These are phyloP conservation scores for Scatophagus argus DNA, from an alignment of 2,113 vertebrate genomes.

Conservation along the genomic window DNA sequence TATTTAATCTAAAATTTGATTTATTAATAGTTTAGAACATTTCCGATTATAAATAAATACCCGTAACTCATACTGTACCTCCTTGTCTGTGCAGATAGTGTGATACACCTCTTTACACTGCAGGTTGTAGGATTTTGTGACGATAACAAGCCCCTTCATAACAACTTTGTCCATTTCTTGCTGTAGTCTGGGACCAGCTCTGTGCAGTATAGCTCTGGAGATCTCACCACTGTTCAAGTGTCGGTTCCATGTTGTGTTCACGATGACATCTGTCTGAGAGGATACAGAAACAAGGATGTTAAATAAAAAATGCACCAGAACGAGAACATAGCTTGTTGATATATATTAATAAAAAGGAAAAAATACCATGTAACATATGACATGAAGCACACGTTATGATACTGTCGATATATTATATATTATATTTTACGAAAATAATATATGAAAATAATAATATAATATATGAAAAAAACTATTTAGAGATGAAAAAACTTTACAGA, in stretches of 20 bases:
- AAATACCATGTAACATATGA: neutral
- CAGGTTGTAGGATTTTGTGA: slow-evolving; percentile 62
- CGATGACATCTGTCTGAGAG: slow-evolving; percentile 85
- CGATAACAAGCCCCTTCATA: accelerated
- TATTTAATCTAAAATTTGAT: no score
- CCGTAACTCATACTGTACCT: slow-evolving; percentile 52
- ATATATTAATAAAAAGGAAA: neutral
- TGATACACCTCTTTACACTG: slow-evolving; percentile 77
- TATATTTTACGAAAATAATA: no score
- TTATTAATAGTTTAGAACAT: neutral
- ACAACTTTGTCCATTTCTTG: accelerated
- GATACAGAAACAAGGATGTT: neutral
- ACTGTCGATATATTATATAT: no score
- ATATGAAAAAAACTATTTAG: no score
- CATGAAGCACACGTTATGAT: neutral
- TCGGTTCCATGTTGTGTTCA: slow-evolving; percentile 43
- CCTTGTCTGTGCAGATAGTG: neutral
- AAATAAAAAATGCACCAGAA: neutral
- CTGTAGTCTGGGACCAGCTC: slow-evolving; percentile 73
- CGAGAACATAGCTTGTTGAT: neutral
- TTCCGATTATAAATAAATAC: neutral
- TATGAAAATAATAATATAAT: no score
- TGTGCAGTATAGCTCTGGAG: slow-evolving; percentile 66
- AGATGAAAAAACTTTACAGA: neutral
- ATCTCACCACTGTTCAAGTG: accelerated